These are phyloP conservation scores for Colinus virginianus DNA, from an alignment of 2,113 vertebrate species.

Conservation along the genomic window DNA sequence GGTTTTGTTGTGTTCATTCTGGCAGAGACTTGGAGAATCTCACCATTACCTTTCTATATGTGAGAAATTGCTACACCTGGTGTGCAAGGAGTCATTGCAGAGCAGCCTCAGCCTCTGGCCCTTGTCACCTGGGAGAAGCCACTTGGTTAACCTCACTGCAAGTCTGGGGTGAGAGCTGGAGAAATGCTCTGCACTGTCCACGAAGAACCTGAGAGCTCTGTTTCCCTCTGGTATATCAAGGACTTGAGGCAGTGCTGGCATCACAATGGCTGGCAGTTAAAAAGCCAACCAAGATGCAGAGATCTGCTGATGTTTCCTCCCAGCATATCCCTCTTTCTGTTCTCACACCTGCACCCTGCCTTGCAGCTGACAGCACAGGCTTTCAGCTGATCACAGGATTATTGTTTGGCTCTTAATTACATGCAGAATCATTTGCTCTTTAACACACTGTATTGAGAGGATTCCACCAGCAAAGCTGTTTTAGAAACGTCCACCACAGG, in stretches of 20 bases:
- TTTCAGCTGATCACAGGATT: not conserved
- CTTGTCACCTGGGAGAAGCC: not conserved
- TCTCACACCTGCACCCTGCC: not conserved
- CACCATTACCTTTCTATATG: not conserved
- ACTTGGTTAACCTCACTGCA: not conserved
- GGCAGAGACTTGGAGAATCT: not conserved
- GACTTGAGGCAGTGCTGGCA: not conserved
- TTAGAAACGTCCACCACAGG: not conserved
- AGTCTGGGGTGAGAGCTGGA: not conserved
- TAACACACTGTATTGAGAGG: not conserved
- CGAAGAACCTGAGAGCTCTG: not conserved
- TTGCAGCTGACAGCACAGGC: not conserved
- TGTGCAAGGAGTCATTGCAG: not conserved
- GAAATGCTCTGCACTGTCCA: not conserved
- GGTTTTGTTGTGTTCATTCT: not conserved
- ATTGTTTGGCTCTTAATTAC: slow-evolving; percentile 21
- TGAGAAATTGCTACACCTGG: not conserved
- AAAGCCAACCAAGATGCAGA: not conserved
- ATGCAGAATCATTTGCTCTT: slow-evolving; percentile 39
- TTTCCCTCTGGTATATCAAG: not conserved
- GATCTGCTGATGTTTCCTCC: slow-evolving; percentile 4
- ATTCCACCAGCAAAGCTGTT: not conserved
- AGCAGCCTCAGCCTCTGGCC: not conserved
- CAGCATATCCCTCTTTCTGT: not conserved
- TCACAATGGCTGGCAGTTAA: not conserved